phyloP scores from a whole-genome alignment of 1,140 invertebrate genomes.

The Scylla paramamosain region DNA sequence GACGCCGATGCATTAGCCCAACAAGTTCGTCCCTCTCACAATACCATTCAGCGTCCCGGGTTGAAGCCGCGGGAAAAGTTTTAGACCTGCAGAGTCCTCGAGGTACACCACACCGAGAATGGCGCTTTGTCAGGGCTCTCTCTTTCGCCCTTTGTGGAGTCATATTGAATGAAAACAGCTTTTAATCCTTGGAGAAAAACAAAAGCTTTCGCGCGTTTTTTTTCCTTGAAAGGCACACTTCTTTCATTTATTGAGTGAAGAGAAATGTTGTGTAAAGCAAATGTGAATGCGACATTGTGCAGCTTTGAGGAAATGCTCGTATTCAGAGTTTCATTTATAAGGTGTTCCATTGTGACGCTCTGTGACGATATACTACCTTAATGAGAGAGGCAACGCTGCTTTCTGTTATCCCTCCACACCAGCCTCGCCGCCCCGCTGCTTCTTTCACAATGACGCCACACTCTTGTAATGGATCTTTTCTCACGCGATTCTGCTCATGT shows the following conservation, averaged over 20 bases:
- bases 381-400: constrained; percentile 12
- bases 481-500: neutral
- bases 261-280: constrained; percentile 57
- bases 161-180: constrained; percentile 76
- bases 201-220: constrained; percentile 52
- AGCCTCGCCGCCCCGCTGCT: neutral
- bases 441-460: neutral
- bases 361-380: constrained; percentile 44
- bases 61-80: constrained; percentile 31
- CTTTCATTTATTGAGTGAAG: constrained; percentile 70
- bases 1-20: constrained; percentile 41
- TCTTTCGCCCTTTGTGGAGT: constrained; percentile 63
- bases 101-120: constrained; percentile 59
- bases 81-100: constrained; percentile 49
- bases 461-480: constrained; percentile 4
- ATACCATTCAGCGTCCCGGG: neutral
- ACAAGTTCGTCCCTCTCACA: constrained; percentile 38
- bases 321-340: constrained; percentile 66
- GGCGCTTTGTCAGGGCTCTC: constrained; percentile 55
- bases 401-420: neutral
- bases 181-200: constrained; percentile 68
- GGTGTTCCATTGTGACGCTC: constrained; percentile 59
- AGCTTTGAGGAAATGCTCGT: constrained; percentile 57
- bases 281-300: constrained; percentile 67
- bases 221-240: constrained; percentile 47